Evolutionary conservation across 1,140 invertebrate genomes (phyloP).

Genomic region (Drosophila persimilis): DNA sequence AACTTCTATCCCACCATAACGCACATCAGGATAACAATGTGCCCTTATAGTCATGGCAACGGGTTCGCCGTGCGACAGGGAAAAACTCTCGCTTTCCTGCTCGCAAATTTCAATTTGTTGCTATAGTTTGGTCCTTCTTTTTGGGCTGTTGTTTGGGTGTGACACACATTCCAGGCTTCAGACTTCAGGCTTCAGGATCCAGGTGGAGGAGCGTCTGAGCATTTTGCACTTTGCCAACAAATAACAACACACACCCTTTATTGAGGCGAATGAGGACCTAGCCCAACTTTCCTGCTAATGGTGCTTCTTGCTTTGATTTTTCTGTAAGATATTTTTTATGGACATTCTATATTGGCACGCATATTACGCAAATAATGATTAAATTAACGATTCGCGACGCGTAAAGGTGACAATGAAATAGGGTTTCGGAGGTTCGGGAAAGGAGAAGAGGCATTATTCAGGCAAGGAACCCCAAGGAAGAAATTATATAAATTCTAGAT

Average conservation of each 20-base stretch:
- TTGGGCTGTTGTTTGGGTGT: conserved; percentile 57
- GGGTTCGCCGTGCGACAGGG: conserved; percentile 48
- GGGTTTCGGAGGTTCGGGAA: background rate
- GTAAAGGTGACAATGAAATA: conserved; percentile 31
- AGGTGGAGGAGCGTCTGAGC: conserved; percentile 32
- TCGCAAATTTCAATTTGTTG: conserved; percentile 36
- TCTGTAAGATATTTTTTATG: conserved; percentile 31
- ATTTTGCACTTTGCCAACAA: conserved; percentile 40
- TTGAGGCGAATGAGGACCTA: conserved; percentile 49
- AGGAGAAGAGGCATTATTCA: background rate
- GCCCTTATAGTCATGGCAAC: conserved; percentile 62
- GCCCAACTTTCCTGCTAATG: conserved; percentile 54
- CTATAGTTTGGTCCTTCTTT: conserved; percentile 24
- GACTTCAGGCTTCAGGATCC: conserved; percentile 44
- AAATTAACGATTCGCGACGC: conserved; percentile 32
- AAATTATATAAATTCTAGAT: conserved; percentile 12
- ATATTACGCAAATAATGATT: conserved; percentile 43
- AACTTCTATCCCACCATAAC: conserved; percentile 10
- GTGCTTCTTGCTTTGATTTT: conserved; percentile 41
- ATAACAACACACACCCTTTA: conserved; percentile 35
- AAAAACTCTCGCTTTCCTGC: conserved; percentile 39
- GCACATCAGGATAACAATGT: conserved; percentile 70
- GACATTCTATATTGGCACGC: conserved; percentile 53
- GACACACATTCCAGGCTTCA: conserved; percentile 64
- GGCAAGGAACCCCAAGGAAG: background rate